Conservation (phyloP, 2,797 vertebrate species). For the Monodelphis domestica region DNA sequence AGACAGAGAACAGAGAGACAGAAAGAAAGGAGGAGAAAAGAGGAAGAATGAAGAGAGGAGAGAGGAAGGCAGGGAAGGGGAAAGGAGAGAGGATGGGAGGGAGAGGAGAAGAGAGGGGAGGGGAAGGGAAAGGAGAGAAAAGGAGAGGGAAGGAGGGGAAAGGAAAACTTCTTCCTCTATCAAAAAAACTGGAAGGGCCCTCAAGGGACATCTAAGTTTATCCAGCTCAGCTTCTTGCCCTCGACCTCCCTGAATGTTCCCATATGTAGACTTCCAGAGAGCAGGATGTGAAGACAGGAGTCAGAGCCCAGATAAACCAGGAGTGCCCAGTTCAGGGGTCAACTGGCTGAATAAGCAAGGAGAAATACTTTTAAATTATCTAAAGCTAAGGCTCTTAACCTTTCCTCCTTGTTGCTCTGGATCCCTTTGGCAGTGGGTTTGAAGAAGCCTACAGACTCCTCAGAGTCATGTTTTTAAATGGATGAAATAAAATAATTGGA, state of each 20-base stretch:
- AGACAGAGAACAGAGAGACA: too few relatives aligned
- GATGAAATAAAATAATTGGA: neutral
- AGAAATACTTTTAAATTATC: too few relatives aligned
- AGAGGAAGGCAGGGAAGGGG: too few relatives aligned
- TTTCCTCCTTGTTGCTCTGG: neutral
- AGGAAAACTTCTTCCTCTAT: neutral
- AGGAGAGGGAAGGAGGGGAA: too few relatives aligned
- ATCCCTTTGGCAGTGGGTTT: neutral
- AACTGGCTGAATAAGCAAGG: neutral
- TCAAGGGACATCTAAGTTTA: neutral
- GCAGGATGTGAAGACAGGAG: neutral
- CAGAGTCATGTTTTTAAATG: neutral
- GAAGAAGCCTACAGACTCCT: neutral
- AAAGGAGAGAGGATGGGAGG: too few relatives aligned
- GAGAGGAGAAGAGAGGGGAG: too few relatives aligned
- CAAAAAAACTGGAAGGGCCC: neutral
- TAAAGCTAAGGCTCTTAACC: neutral
- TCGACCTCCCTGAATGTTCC: neutral
- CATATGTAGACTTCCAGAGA: neutral
- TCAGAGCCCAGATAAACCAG: neutral
- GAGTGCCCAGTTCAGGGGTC: neutral
- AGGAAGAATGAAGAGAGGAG: too few relatives aligned
- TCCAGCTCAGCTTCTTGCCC: neutral
- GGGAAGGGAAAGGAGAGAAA: too few relatives aligned
- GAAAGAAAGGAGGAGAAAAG: neutral